These are phyloP conservation scores for Drosophila atripex DNA, from an alignment of 2,888 invertebrate species.

Conservation along the genomic window DNA sequence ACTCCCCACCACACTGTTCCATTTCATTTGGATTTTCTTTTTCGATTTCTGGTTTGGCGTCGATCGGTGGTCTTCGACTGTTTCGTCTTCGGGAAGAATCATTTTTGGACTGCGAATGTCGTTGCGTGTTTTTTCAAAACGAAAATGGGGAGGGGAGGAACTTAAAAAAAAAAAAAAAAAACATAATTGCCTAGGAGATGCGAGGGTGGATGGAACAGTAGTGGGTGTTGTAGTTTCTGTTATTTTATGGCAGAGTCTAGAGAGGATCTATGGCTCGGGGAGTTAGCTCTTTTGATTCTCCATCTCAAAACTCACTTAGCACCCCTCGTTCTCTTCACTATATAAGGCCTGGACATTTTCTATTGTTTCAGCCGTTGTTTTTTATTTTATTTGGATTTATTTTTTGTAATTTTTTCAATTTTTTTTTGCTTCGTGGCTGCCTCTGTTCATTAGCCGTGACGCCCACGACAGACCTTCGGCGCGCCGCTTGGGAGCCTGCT, in stretches of 20 bases:
- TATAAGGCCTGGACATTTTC: slow-evolving; percentile 30
- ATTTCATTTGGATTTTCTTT: not conserved
- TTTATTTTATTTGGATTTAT: slow-evolving; percentile 13
- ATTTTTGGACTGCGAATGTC: slow-evolving; percentile 1
- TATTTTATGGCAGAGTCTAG: too few species aligned
- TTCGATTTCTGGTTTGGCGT: slow-evolving; percentile 11
- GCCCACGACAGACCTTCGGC: slow-evolving; percentile 72
- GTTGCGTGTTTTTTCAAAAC: slow-evolving; percentile 45
- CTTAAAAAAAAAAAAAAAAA: too few species aligned
- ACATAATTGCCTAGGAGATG: slow-evolving; percentile 62
- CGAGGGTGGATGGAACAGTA: slow-evolving; percentile 45
- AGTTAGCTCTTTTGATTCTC: not conserved
- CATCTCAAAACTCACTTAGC: slow-evolving; percentile 5
- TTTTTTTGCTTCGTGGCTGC: not conserved
- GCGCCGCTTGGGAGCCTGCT: slow-evolving; percentile 60
- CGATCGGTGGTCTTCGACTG: slow-evolving; percentile 25
- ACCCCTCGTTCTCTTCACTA: slow-evolving; percentile 24
- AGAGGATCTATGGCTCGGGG: too few species aligned
- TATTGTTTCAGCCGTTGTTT: slow-evolving; percentile 49
- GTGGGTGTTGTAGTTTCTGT: not conserved
- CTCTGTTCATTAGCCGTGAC: slow-evolving; percentile 69
- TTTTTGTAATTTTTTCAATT: not conserved
- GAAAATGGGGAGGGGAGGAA: slow-evolving; percentile 30
- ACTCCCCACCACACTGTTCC: not conserved
- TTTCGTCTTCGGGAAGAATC: slow-evolving; percentile 5